Percentiles rank a stretch among this genome's conserved stretches.
phyloP scores from a whole-genome alignment of 2,888 invertebrate genomes.

The Conistra vaccinii region DNA sequence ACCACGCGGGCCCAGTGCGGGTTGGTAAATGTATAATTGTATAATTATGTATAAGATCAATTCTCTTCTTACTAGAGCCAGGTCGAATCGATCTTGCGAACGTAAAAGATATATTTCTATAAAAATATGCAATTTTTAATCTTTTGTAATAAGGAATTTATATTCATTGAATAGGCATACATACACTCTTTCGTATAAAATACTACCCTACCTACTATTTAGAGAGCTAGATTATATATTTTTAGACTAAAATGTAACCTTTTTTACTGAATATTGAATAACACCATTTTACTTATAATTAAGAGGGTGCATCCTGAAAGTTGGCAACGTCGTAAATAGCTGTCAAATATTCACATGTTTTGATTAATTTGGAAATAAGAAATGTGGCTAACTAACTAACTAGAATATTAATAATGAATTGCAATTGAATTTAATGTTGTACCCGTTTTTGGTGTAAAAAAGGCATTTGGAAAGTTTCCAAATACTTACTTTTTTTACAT shows the following conservation, averaged over 20 bases:
- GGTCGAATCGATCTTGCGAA: not conserved
- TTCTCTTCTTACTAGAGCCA: not conserved
- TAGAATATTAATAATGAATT: too few relatives aligned
- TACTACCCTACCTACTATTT: conserved; percentile 30
- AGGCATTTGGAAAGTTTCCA: too few relatives aligned
- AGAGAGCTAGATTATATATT: conserved; percentile 59
- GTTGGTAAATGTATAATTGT: conserved; percentile 40
- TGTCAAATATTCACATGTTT: too few relatives aligned
- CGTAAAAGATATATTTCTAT: conserved; percentile 19
- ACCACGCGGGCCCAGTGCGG: too few relatives aligned
- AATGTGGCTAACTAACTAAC: too few relatives aligned
- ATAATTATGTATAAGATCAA: conserved; percentile 6
- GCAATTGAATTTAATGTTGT: too few relatives aligned
- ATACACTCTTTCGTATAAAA: conserved; percentile 6
- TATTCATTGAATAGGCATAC: conserved; percentile 34
- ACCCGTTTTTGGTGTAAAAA: too few relatives aligned
- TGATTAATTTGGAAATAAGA: too few relatives aligned
- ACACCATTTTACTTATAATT: conserved; percentile 21
- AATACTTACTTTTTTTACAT: too few relatives aligned
- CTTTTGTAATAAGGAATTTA: not conserved
- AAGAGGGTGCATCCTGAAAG: too few relatives aligned
- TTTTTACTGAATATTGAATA: conserved; percentile 31
- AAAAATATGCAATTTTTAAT: conserved; percentile 33
- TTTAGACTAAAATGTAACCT: conserved; percentile 39
- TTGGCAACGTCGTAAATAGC: too few relatives aligned